Evolutionary conservation across 2,888 invertebrate genomes (phyloP).

Genomic region (Platynereis dumerilii): DNA sequence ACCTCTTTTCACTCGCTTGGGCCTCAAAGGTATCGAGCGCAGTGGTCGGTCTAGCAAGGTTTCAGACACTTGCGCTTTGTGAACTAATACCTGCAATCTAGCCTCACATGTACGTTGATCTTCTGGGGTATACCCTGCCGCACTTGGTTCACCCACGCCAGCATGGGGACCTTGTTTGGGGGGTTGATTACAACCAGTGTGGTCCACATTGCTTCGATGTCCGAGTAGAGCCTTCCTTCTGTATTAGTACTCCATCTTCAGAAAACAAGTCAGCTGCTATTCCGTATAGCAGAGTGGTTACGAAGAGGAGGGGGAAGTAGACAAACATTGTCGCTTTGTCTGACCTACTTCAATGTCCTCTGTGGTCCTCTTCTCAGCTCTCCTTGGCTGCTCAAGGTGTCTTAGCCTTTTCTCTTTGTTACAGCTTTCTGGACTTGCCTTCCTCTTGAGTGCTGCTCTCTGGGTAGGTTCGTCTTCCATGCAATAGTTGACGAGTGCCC

Average conservation of each 20-base stretch:
- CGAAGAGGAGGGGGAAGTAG: no score
- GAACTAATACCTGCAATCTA: neutral
- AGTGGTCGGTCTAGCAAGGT: neutral
- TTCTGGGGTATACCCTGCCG: neutral
- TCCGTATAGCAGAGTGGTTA: no score
- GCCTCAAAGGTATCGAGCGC: neutral
- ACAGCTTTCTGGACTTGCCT: no score
- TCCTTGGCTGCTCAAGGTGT: no score
- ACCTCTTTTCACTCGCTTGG: constrained; percentile 3
- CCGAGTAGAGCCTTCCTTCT: neutral
- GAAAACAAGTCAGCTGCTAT: neutral
- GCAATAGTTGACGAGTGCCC: no score
- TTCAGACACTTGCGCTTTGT: neutral
- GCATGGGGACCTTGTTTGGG: constrained; percentile 2
- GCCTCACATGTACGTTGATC: constrained; percentile 1
- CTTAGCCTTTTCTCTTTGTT: no score
- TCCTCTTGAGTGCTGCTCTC: no score
- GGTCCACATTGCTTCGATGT: constrained; percentile 6
- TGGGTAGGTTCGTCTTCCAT: no score
- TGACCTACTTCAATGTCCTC: no score
- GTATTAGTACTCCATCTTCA: neutral
- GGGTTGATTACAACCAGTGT: constrained; percentile 3
- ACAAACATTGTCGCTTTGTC: constrained; percentile 4
- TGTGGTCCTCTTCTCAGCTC: no score
- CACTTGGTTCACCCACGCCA: constrained; percentile 4